Evolutionary conservation across 2,797 vertebrate species (phyloP).

Genomic region (Lutjanus argentimaculatus): DNA sequence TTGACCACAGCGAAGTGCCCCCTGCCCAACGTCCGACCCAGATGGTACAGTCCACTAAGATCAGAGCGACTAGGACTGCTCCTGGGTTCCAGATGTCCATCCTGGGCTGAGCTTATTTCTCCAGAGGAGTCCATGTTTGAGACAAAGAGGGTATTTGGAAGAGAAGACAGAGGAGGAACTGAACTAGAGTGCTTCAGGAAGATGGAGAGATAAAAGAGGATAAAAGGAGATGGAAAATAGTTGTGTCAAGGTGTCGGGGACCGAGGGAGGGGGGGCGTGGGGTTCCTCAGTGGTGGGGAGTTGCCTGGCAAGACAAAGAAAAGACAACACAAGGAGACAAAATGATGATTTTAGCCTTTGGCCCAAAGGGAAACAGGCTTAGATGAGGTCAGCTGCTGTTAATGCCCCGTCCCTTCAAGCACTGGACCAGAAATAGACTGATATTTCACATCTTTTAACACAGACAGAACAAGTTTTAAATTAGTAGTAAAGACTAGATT

Average conservation of each 20-base stretch:
- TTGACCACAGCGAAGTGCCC: constrained; percentile 93
- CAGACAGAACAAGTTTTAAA: constrained; percentile 44
- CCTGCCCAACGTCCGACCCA: constrained; percentile 91
- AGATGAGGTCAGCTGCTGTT: constrained; percentile 58
- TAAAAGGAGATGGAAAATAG: constrained; percentile 20
- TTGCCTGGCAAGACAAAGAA: constrained; percentile 64
- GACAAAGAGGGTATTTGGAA: constrained; percentile 7
- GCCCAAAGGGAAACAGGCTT: constrained; percentile 41
- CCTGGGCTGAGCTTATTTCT: constrained; percentile 9
- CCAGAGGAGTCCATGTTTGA: constrained; percentile 73
- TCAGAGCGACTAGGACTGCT: constrained; percentile 65
- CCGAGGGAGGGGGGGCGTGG: background rate
- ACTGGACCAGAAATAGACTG: constrained; percentile 1
- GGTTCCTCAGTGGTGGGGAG: constrained; percentile 50
- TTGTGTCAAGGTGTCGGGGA: constrained; percentile 32
- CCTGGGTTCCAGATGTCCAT: constrained; percentile 36
- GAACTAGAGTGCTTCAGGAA: background rate
- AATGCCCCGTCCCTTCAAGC: constrained; percentile 27
- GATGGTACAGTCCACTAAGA: constrained; percentile 89
- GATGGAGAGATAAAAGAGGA: background rate
- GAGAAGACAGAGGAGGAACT: background rate
- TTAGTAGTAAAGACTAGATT: constrained; percentile 26
- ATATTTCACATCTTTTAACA: constrained; percentile 40
- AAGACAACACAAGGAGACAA: constrained; percentile 52
- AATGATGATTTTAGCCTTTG: constrained; percentile 46